Evolutionary conservation across 2,888 invertebrate genomes (phyloP), one percentile per base, ranked within the genome.

Genomic region (Diploptera punctata): DNA sequence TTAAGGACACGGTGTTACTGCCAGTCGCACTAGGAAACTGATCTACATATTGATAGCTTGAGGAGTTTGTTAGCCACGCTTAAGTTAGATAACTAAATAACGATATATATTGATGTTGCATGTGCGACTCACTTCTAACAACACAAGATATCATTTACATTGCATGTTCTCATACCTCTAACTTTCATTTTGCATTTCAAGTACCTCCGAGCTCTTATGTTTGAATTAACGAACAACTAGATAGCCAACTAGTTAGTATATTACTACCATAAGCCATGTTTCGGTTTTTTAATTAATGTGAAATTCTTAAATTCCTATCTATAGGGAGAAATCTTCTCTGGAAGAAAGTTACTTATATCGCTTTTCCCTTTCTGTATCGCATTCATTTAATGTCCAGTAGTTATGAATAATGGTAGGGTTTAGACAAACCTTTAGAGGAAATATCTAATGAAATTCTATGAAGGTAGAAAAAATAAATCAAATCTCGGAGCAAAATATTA

Each of bases 231-330:
- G 24, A 24, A 7, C 10, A 3, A n/a, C n/a, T n/a, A 52, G 19
- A 0, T 52, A 52, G 3, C 10, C 24, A 52, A 5, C 38, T 38
- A 9, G 38, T 5, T 9, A 38, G 38, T 9, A 38, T 38, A 38
- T 9, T 10, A 21, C 52, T 3, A 24, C 24, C 24, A 13, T 5
- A 24, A 24, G 52, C 10, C 21, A 5, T 13, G 52, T 21, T 24
- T 52, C 24, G 9, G 24, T 52, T 52, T 52, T 52, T 52, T 24
- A 52, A 24, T 49, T 9, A 52, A 52, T 52, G 52, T 52, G 52
- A 52, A 52, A 52, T 24, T 24, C 0, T 24, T 52, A 52, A 21
- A 3, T 7, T 4, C 24, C 19, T 52, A 21, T 24, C 4, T 13
- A 24, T 18, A 24, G 13, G 1, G 24, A 24, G 13, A 1, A 16